A percentile compares a stretch with the other conserved stretches of the same genome.
Evolutionary conservation across 2,113 vertebrate genomes (phyloP).

Genomic region (Speoplatyrhinus poulsoni): DNA sequence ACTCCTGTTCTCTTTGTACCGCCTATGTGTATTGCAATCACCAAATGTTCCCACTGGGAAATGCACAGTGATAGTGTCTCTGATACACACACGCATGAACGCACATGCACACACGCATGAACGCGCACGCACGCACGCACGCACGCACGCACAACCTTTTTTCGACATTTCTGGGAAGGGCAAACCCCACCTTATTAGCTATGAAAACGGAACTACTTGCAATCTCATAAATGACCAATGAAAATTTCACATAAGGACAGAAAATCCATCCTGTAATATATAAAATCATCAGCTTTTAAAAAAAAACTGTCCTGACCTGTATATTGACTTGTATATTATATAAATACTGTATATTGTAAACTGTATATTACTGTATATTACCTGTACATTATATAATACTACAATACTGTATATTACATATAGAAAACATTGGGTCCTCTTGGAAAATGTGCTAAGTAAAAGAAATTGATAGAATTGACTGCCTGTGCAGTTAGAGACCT

Average conservation of each 20-base stretch:
- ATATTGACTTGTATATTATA: too few species aligned
- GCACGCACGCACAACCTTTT: conserved; percentile 35
- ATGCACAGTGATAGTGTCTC: neutral
- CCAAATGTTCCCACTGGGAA: conserved; percentile 20
- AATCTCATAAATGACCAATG: conserved; percentile 5
- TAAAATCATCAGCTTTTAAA: neutral
- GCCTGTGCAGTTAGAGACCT: too few species aligned
- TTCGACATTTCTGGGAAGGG: conserved; percentile 35
- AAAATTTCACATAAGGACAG: conserved; percentile 5
- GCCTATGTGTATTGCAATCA: conserved; percentile 45
- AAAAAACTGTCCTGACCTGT: too few species aligned
- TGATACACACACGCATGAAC: neutral
- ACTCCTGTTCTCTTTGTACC: conserved; percentile 33
- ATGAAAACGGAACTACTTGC: conserved; percentile 6
- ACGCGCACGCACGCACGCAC: neutral
- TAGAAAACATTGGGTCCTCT: too few species aligned
- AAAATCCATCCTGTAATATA: neutral
- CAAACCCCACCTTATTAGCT: conserved; percentile 22
- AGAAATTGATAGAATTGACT: too few species aligned
- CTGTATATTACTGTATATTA: too few species aligned
- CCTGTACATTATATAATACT: too few species aligned
- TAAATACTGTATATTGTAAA: too few species aligned
- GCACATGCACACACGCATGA: too few species aligned
- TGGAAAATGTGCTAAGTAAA: too few species aligned
- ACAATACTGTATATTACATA: too few species aligned